Conservation (phyloP, 2,888 invertebrate species). For the Acrobasis suavella region DNA sequence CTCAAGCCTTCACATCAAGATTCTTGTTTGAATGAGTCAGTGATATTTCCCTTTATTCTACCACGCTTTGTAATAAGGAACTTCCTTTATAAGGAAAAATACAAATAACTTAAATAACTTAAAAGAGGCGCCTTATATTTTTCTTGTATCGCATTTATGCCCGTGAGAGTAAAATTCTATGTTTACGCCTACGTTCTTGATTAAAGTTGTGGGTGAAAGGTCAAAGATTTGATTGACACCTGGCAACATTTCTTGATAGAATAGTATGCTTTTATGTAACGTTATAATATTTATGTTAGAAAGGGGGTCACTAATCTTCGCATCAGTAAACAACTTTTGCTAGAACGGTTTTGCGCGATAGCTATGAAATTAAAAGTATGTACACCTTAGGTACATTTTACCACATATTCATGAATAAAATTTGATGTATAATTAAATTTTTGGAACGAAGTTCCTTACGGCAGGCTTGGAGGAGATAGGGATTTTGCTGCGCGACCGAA, state of each 20-base stretch:
- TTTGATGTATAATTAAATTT: too few relatives aligned
- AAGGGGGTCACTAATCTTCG: too few relatives aligned
- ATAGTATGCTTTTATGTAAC: not conserved
- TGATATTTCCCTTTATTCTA: not conserved
- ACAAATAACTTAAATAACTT: not conserved
- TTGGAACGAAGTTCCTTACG: too few relatives aligned
- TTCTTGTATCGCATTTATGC: not conserved
- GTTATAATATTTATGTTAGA: too few relatives aligned
- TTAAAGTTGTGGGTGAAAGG: not conserved
- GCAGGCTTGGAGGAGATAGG: too few relatives aligned
- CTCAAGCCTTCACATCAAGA: not conserved
- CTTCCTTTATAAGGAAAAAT: not conserved
- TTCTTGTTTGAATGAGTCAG: not conserved
- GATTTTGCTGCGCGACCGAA: too few relatives aligned
- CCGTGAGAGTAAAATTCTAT: not conserved
- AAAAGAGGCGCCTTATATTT: not conserved
- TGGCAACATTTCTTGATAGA: not conserved
- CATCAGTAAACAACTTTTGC: too few relatives aligned
- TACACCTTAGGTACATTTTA: too few relatives aligned
- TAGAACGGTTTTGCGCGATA: too few relatives aligned
- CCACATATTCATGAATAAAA: too few relatives aligned
- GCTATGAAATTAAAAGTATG: too few relatives aligned
- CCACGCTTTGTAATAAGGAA: not conserved
- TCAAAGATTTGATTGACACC: not conserved
- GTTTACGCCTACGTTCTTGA: not conserved